These are phyloP conservation scores for Caloenas nicobarica DNA, from an alignment of 2,113 vertebrate species.

Conservation along the genomic window DNA sequence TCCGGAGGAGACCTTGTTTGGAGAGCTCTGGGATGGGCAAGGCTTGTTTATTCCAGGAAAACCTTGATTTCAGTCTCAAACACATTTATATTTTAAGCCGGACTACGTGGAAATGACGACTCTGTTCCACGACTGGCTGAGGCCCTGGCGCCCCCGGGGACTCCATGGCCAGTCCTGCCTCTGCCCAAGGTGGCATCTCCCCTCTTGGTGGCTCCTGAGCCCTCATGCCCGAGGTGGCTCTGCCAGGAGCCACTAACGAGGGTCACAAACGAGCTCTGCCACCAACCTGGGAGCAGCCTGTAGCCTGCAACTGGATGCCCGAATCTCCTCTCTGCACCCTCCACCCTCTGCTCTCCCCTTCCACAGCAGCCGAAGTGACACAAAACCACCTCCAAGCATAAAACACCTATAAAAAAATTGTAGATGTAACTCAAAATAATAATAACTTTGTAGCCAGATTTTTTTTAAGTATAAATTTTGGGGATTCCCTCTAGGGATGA, in stretches of 20 bases:
- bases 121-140: neutral
- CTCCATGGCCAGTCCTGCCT: neutral
- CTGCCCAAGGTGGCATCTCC: neutral
- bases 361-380: neutral
- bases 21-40: neutral
- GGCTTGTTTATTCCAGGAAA: slow-evolving; percentile 51
- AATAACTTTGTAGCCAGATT: neutral
- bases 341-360: neutral
- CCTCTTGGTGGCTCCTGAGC: neutral
- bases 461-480: neutral
- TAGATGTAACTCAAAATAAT: neutral
- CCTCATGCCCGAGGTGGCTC: neutral
- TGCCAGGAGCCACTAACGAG: neutral
- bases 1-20: slow-evolving; percentile 48
- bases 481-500: neutral
- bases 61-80: slow-evolving; percentile 25
- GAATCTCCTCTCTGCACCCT: neutral
- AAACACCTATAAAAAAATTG: neutral
- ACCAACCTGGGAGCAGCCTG: neutral
- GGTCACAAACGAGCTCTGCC: neutral
- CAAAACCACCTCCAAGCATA: neutral
- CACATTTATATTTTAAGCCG: slow-evolving; percentile 11
- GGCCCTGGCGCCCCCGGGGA: neutral
- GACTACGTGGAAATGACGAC: neutral
- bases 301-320: neutral